Evolutionary conservation across 1,140 invertebrate species (phyloP), one percentile per base, ranked within the genome.

Genomic region (Melipona quadrifasciata): DNA sequence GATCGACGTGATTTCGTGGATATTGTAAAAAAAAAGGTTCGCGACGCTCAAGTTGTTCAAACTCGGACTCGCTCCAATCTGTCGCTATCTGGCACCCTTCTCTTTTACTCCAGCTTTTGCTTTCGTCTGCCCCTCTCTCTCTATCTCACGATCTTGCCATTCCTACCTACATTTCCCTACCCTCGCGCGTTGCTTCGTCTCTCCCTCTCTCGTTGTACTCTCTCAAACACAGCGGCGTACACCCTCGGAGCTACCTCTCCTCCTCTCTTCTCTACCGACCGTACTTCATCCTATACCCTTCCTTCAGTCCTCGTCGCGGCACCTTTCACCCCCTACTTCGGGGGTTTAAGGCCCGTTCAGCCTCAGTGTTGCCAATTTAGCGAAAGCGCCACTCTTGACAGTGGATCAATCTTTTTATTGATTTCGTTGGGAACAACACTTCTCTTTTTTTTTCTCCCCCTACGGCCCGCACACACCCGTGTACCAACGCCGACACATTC

Each of bases 331-430:
- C 27, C 24, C 53, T 31, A 55, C 55, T 79, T 58, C 27, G 27
- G 14, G 34, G 80, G 34, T 82, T 86, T 85, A 82, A 87, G 83
- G 83, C 61, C 82, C 70, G 70, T 58, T 84, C 82, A 58, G 31
- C 47, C 82, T 58, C 80, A 55, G 68, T 78, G 80, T 75, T 79
- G 75, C 81, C 85, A 77, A 86, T 86, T 86, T 86, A 85, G 16
- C 34, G 51, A 64, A 47, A 70, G 31, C 73, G 39, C 67, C 80
- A 57, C 81, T 68, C 85, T 86, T 74, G 73, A 83, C 80, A 61
- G 53, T 72, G 53, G 57, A 86, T 76, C 55, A 77, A 82, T 72
- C 58, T 74, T 78, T 86, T 82, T 78, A 74, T 86, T 51, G 73
- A 84, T 83, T 77, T 79, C 85, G 84, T 81, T 77, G 58, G 16